Evolutionary conservation across 2,113 vertebrate species (phyloP).

Genomic region (Mystacornis crossleyi): DNA sequence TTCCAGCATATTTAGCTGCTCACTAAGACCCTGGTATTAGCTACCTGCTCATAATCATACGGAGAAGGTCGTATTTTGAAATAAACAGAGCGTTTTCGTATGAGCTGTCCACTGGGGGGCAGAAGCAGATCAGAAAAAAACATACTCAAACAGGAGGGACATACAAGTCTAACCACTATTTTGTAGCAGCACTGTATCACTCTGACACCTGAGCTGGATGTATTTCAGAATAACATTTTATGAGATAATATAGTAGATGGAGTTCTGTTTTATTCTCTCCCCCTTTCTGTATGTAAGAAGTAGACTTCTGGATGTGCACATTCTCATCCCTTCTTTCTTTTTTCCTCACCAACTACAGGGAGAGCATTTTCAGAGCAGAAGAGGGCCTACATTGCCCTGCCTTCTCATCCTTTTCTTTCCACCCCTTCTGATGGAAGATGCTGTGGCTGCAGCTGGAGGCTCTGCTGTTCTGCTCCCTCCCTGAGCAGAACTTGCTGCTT

Average conservation of each 20-base stretch:
- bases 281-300: background rate
- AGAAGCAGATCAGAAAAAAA: conserved; percentile 24
- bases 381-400: background rate
- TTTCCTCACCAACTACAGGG: background rate
- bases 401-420: background rate
- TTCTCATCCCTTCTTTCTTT: background rate
- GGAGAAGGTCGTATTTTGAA: background rate
- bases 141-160: no score
- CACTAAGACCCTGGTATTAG: background rate
- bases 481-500: background rate
- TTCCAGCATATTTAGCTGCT: background rate
- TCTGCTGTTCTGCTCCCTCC: background rate
- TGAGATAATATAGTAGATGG: background rate
- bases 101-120: conserved; percentile 43
- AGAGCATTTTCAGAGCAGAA: background rate
- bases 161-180: background rate
- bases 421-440: background rate
- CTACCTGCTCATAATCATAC: background rate
- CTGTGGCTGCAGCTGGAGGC: background rate
- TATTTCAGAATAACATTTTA: background rate
- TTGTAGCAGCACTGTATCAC: background rate
- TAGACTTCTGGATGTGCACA: background rate
- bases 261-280: background rate
- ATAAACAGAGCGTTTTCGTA: background rate
- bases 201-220: background rate